Conservation (phyloP, 2,888 invertebrate species). For the Caenorhabditis sp. region DNA sequence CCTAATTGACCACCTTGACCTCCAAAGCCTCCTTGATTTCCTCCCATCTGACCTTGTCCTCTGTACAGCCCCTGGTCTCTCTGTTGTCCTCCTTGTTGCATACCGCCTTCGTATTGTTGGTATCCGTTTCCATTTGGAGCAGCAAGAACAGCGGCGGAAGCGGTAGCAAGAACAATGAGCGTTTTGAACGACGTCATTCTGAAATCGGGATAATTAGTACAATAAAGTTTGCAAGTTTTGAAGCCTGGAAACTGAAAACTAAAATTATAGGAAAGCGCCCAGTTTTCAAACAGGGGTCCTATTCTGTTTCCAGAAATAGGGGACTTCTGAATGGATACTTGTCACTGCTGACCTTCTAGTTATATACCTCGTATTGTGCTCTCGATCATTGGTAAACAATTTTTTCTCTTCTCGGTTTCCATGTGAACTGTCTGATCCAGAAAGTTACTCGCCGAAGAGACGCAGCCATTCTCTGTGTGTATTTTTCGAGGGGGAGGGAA, state of each 20-base stretch:
- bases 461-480: slow-evolving; percentile 35
- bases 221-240: no score
- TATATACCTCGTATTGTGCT: slow-evolving; percentile 43
- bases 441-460: slow-evolving; percentile 33
- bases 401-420: slow-evolving; percentile 35
- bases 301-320: neutral
- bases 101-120: neutral
- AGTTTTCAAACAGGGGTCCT: neutral
- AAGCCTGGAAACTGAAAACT: neutral
- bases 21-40: slow-evolving; percentile 35
- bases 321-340: slow-evolving; percentile 11
- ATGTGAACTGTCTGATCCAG: slow-evolving; percentile 57
- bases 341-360: neutral
- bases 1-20: slow-evolving; percentile 33
- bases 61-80: slow-evolving; percentile 22
- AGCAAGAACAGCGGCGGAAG: slow-evolving; percentile 17
- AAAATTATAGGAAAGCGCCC: neutral
- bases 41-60: slow-evolving; percentile 19
- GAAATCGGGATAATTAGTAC: neutral
- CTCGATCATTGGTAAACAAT: slow-evolving; percentile 58
- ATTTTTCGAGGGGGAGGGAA: slow-evolving; percentile 22
- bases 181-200: slow-evolving; percentile 47
- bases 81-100: slow-evolving; percentile 25
- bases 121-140: slow-evolving; percentile 13
- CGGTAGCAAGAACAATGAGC: neutral